Evolutionary conservation across 2,888 invertebrate genomes (phyloP).

Genomic region (Sarcophaga caerulescens): DNA sequence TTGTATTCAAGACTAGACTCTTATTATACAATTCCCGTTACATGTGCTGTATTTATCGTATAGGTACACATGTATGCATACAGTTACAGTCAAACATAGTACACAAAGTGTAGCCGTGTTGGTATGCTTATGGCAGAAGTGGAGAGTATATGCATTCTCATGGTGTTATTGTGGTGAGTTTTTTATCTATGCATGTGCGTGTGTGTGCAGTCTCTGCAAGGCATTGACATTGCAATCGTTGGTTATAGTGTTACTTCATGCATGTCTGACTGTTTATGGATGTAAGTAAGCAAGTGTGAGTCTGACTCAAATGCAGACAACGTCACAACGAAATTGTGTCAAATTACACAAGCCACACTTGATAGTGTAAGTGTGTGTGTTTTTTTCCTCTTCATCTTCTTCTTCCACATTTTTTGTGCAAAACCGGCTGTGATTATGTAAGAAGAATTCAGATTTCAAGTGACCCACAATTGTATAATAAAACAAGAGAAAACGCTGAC

Average conservation of each 20-base stretch:
- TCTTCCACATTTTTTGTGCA: conserved; percentile 5
- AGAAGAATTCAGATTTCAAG: conserved; percentile 2
- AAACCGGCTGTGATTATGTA: conserved; percentile 56
- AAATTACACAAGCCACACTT: conserved; percentile 28
- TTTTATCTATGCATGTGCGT: not conserved
- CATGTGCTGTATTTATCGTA: no score
- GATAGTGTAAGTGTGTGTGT: not conserved
- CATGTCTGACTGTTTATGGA: not conserved
- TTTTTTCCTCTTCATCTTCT: not conserved
- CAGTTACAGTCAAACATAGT: no score
- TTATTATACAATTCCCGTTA: no score
- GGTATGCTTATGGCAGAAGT: no score
- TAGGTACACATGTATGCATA: no score
- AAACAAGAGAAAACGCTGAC: not conserved
- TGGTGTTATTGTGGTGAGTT: conserved; percentile 13
- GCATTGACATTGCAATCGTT: not conserved
- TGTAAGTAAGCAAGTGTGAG: not conserved
- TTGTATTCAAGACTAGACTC: no score
- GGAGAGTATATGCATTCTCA: not conserved
- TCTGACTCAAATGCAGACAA: not conserved
- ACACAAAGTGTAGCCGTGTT: no score
- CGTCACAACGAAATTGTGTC: conserved; percentile 39
- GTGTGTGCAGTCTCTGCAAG: not conserved
- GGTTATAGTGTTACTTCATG: not conserved
- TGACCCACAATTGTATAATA: conserved; percentile 29